Evolutionary conservation across 2,797 vertebrate genomes (phyloP), one percentile per base, ranked within the genome.

Genomic region (Crax fasciolata): DNA sequence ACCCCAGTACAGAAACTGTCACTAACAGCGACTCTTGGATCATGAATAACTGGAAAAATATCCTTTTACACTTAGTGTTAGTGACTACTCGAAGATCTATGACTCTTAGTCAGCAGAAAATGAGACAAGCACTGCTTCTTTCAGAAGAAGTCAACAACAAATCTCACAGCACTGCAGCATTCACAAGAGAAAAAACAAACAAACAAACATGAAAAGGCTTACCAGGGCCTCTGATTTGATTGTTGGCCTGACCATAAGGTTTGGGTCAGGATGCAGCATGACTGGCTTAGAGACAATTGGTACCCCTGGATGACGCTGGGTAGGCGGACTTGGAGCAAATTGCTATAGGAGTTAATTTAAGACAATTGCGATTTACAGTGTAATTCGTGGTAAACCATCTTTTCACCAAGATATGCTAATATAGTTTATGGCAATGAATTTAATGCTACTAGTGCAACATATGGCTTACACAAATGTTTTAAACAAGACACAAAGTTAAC

Each of bases 231-330:
- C 99, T 5, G 98, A 98, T 82, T 98, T 99, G 94, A 98, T 97
- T 15, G 98, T 98, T 62, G 98, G 94, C 98, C 98, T 98, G 97
- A 98, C 98, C 55, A 98, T 95, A 38, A 97, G 97, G 96, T 98
- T 99, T 59, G 98, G 97, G 83, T 98, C 98, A 96, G 99, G 99
- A 30, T 99, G 99, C 93, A 99, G 98, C 99, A 99, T 99, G 97
- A 99, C 97, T 3, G 99, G 99, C 94, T 99, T 99, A 85, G 99
- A 99, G 97, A 99, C 98, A 96, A 99, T 98, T 19, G 99, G 98
- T 73, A 98, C 97, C 70, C 97, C 97, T 95, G 99, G 99, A 83
- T 98, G 98, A 92, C 98, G 98, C 78, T 99, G 99, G 86, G 98
- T 98, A 77, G 99, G 98, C 82, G 99, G 99, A 85, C 99, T 99